phyloP scores from a whole-genome alignment of 1,140 invertebrate genomes.

The Drosophila auraria region DNA sequence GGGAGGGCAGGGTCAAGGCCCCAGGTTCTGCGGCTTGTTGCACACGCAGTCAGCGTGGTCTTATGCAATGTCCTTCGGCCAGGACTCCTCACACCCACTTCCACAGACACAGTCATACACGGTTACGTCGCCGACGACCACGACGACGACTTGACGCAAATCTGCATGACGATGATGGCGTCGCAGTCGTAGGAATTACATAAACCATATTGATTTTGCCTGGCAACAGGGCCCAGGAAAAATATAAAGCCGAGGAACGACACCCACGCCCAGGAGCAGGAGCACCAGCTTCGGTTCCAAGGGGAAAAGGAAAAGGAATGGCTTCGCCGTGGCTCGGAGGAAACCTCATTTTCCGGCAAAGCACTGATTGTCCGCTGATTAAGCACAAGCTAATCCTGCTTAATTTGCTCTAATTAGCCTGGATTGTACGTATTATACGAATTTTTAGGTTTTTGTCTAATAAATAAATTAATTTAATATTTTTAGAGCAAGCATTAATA shows the following conservation, averaged over 20 bases:
- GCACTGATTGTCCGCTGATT: slow-evolving; percentile 19
- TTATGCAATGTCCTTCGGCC: slow-evolving; percentile 75
- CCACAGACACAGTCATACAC: slow-evolving; percentile 28
- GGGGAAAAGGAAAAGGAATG: slow-evolving; percentile 30
- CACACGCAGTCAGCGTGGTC: slow-evolving; percentile 46
- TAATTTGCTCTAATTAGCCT: slow-evolving; percentile 8
- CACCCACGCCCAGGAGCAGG: slow-evolving; percentile 28
- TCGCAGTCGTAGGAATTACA: slow-evolving; percentile 62
- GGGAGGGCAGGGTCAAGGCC: slow-evolving; percentile 59
- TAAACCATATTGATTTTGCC: slow-evolving; percentile 78
- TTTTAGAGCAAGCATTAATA: not conserved
- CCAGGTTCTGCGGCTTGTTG: slow-evolving; percentile 58
- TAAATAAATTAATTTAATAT: no score
- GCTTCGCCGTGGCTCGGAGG: not conserved
- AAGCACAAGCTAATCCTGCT: slow-evolving; percentile 2
- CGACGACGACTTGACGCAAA: slow-evolving; percentile 62
- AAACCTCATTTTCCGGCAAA: slow-evolving; percentile 20
- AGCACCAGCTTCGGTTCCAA: slow-evolving; percentile 6
- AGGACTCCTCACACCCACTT: slow-evolving; percentile 30
- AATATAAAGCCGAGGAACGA: not conserved
- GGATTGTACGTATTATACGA: not conserved
- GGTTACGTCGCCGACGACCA: slow-evolving; percentile 23
- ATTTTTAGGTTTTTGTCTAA: no score
- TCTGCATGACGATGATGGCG: slow-evolving; percentile 71
- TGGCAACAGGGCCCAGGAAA: slow-evolving; percentile 35